These are phyloP conservation scores for Palythoa caribaeorum DNA, from an alignment of 92 coral and sea anemone genomes.

Conservation along the genomic window DNA sequence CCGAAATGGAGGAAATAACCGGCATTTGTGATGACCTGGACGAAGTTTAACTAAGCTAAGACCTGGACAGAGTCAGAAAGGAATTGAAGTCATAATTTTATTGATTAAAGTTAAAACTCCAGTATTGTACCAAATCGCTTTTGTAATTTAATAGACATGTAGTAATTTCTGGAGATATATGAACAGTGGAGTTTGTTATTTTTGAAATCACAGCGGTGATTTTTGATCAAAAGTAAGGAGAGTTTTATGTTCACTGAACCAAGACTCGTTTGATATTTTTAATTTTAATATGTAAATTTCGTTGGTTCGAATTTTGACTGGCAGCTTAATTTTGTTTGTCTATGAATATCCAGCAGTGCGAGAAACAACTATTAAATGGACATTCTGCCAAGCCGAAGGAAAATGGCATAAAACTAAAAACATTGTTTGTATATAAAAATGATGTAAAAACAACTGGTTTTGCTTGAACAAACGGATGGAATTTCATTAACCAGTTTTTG, in stretches of 20 bases:
- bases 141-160: constrained; percentile 8
- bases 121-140: background rate
- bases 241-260: constrained; percentile 4
- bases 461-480: background rate
- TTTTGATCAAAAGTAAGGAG: background rate
- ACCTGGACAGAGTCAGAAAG: background rate
- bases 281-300: constrained; percentile 23
- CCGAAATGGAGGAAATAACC: constrained; percentile 63
- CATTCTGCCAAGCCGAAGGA: constrained; percentile 15
- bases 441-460: background rate
- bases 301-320: constrained; percentile 18
- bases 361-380: background rate
- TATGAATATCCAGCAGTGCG: background rate
- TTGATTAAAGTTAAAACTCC: constrained; percentile 9
- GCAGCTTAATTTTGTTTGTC: constrained; percentile 1
- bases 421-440: background rate
- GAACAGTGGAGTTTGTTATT: background rate
- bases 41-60: background rate
- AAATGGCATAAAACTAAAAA: background rate
- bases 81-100: constrained; percentile 15
- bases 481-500: background rate
- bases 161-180: background rate
- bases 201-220: background rate
- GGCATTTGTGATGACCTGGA: constrained; percentile 46
- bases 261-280: background rate